Conservation (phyloP, 2,888 invertebrate genomes). For the Erynnis tages region DNA sequence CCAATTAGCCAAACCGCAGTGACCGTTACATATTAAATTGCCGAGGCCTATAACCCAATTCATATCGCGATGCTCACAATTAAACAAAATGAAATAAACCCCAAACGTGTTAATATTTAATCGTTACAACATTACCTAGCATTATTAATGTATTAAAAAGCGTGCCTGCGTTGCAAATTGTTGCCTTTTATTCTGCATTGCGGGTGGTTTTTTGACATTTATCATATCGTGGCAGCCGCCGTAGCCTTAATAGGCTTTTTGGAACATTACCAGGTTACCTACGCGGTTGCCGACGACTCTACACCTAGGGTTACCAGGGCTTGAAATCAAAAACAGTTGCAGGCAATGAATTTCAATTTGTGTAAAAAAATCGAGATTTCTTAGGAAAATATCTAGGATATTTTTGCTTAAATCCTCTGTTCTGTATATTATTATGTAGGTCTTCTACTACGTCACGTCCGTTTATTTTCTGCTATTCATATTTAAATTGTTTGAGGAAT, state of each 20-base stretch:
- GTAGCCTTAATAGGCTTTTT: conserved; percentile 67
- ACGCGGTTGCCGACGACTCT: conserved; percentile 28
- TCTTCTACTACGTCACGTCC: too few relatives aligned
- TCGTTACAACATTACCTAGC: conserved; percentile 27
- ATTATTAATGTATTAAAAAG: conserved; percentile 39
- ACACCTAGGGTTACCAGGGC: too few relatives aligned
- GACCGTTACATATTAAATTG: not conserved
- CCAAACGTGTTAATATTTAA: conserved; percentile 13
- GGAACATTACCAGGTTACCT: conserved; percentile 70
- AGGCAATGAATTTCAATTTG: too few relatives aligned
- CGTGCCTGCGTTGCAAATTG: conserved; percentile 37
- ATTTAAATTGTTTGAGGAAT: too few relatives aligned
- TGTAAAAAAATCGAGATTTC: too few relatives aligned
- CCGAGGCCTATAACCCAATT: not conserved
- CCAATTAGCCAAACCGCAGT: not conserved
- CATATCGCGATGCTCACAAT: conserved; percentile 8
- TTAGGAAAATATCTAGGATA: too few relatives aligned
- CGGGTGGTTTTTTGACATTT: conserved; percentile 71
- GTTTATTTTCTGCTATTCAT: too few relatives aligned
- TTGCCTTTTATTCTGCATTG: conserved; percentile 64
- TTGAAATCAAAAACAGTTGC: too few relatives aligned
- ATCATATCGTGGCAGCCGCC: conserved; percentile 58
- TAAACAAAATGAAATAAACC: conserved; percentile 18
- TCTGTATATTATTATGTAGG: too few relatives aligned
- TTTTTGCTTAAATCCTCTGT: too few relatives aligned